A percentile compares a stretch with the other conserved stretches of the same genome.
These are phyloP conservation scores for Pseudorectes ferrugineus DNA, from an alignment of 2,113 vertebrate genomes.

Conservation along the genomic window DNA sequence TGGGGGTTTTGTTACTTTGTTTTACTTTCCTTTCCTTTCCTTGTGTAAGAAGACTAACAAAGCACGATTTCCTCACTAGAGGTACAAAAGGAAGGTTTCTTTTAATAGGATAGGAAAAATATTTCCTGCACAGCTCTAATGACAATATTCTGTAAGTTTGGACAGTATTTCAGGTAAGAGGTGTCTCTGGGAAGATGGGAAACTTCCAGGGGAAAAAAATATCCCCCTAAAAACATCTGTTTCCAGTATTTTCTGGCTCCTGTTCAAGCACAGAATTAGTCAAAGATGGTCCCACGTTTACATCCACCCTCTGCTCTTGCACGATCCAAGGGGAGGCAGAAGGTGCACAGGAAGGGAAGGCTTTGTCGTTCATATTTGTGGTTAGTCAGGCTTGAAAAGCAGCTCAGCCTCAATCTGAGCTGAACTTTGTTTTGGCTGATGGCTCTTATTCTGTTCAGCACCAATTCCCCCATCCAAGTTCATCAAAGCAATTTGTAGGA, in stretches of 20 bases:
- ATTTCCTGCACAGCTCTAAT: background rate
- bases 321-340: background rate
- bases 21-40: background rate
- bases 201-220: background rate
- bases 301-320: background rate
- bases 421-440: background rate
- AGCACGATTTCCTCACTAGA: background rate
- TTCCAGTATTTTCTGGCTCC: background rate
- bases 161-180: background rate
- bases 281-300: background rate
- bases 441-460: background rate
- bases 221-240: background rate
- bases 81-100: background rate
- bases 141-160: background rate
- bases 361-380: background rate
- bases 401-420: background rate
- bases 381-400: background rate
- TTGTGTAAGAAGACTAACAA: background rate
- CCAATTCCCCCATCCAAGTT: background rate
- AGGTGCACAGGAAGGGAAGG: background rate
- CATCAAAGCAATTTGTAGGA: background rate
- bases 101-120: background rate
- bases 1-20: background rate
- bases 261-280: background rate
- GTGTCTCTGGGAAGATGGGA: background rate